Conservation (phyloP, 2,113 vertebrate genomes). For the Emydura subglobosa region DNA sequence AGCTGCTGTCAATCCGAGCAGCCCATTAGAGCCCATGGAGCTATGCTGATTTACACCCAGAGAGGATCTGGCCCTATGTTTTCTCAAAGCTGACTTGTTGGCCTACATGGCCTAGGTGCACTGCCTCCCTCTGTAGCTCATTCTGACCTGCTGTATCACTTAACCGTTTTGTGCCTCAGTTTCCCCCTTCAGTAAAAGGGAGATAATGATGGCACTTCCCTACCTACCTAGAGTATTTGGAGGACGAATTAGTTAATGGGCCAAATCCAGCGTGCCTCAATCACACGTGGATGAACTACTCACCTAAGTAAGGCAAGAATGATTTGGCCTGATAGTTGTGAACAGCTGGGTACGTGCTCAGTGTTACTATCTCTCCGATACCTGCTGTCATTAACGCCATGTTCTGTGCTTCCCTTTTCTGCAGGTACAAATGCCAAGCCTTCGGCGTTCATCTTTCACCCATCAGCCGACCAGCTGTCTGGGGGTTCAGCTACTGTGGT, state of each 20-base stretch:
- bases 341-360: neutral
- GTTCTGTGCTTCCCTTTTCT: slow-evolving; percentile 25
- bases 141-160: neutral
- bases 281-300: neutral
- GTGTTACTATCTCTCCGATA: neutral
- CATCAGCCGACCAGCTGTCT: accelerated
- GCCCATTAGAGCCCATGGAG: neutral
- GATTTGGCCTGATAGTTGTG: neutral
- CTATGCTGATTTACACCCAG: neutral
- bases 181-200: neutral
- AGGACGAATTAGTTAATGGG: neutral
- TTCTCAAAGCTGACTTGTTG: neutral
- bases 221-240: neutral
- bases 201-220: neutral
- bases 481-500: neutral
- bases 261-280: neutral
- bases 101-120: neutral
- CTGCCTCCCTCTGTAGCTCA: neutral
- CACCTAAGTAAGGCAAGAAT: neutral
- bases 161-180: neutral
- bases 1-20: neutral
- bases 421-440: slow-evolving; percentile 26
- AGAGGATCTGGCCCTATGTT: neutral
- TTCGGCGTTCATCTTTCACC: slow-evolving; percentile 40
- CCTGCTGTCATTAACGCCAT: neutral